These are phyloP conservation scores for Ectemnius continuus DNA, from an alignment of 2,888 invertebrate species.

Conservation along the genomic window DNA sequence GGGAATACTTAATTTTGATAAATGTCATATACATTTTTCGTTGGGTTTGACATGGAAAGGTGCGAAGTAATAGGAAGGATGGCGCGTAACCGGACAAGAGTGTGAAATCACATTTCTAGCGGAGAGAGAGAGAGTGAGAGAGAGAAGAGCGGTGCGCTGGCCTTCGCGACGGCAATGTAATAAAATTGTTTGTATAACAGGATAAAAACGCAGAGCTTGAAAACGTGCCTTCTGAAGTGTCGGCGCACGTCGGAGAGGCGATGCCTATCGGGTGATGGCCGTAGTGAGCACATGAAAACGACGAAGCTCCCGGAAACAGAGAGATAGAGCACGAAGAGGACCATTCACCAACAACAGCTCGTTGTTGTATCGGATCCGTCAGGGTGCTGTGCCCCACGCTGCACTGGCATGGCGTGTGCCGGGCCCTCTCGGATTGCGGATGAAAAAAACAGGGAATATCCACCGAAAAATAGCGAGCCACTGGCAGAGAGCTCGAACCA, in stretches of 20 bases:
- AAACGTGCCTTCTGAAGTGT: constrained; percentile 51
- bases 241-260: constrained; percentile 35
- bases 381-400: neutral
- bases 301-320: constrained; percentile 44
- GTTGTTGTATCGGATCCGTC: constrained; percentile 40
- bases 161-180: constrained; percentile 23
- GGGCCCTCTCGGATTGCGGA: constrained; percentile 36
- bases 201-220: constrained; percentile 38
- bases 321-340: constrained; percentile 56
- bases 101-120: too few relatives aligned
- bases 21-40: too few relatives aligned
- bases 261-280: constrained; percentile 49
- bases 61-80: neutral
- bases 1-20: too few relatives aligned
- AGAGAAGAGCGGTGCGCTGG: too few relatives aligned
- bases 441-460: constrained; percentile 30
- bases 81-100: neutral
- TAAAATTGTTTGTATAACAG: constrained; percentile 45
- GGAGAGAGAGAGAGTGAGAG: too few relatives aligned
- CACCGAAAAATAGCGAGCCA: constrained; percentile 23
- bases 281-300: constrained; percentile 39
- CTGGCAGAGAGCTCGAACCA: neutral
- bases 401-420: neutral
- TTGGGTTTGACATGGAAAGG: neutral
- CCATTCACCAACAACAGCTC: constrained; percentile 45